Evolutionary conservation across 2,797 vertebrate species (phyloP).

Genomic region (Apogon hyalosoma): DNA sequence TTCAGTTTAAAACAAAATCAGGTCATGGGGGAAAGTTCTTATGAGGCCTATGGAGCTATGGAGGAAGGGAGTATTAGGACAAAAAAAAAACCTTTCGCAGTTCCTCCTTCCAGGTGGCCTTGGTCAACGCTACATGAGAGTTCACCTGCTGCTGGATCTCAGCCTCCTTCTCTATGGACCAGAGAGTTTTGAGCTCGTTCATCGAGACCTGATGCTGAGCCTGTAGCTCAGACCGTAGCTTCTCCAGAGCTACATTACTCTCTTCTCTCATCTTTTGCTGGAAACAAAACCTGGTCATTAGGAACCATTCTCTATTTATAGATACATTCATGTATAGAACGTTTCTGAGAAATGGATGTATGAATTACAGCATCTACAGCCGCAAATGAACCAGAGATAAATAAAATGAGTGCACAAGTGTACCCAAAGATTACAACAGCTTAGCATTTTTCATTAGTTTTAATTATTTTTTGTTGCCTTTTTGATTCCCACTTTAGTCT

Average conservation of each 20-base stretch:
- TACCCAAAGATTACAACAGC: too few species aligned
- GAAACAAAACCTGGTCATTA: slow-evolving; percentile 18
- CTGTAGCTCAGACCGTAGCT: slow-evolving; percentile 84
- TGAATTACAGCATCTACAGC: background rate
- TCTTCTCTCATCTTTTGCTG: slow-evolving; percentile 83
- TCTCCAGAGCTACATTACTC: slow-evolving; percentile 75
- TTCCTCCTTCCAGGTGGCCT: slow-evolving; percentile 83
- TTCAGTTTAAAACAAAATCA: background rate
- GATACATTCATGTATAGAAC: background rate
- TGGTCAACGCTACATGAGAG: slow-evolving; percentile 77
- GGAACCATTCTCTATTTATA: slow-evolving; percentile 1
- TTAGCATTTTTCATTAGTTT: too few species aligned
- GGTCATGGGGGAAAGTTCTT: background rate
- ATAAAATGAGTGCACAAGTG: too few species aligned
- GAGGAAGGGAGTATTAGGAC: background rate
- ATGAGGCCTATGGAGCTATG: too few species aligned
- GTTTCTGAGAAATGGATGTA: background rate
- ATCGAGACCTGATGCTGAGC: slow-evolving; percentile 79
- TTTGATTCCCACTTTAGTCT: too few species aligned
- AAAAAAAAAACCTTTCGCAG: slow-evolving; percentile 79
- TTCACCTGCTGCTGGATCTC: slow-evolving; percentile 78
- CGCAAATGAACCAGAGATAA: too few species aligned
- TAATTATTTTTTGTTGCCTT: too few species aligned
- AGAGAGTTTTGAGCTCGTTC: slow-evolving; percentile 79
- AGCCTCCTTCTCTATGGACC: slow-evolving; percentile 84